Evolutionary conservation across 2,888 invertebrate genomes (phyloP).

Genomic region (Helicoverpa assulta): DNA sequence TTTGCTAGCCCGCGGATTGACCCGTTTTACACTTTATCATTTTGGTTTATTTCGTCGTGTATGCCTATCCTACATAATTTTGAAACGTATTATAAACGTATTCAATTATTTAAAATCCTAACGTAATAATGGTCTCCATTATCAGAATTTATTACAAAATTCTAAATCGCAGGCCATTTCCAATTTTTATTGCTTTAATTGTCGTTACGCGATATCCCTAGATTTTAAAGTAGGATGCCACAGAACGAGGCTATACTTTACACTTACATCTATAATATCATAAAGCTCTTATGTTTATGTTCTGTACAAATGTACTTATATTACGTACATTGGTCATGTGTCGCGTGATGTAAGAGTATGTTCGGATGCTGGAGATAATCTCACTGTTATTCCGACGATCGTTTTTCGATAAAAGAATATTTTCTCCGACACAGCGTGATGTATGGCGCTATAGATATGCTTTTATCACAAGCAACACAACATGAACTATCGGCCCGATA

Average conservation of each 20-base stretch:
- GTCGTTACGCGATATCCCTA: neutral
- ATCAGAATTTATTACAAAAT: slow-evolving; percentile 15
- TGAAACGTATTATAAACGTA: neutral
- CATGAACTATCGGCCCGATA: slow-evolving; percentile 5
- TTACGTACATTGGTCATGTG: neutral
- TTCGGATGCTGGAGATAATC: slow-evolving; percentile 20
- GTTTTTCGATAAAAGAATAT: slow-evolving; percentile 26
- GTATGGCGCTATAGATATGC: slow-evolving; percentile 12
- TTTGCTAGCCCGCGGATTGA: slow-evolving; percentile 9
- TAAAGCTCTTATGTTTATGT: neutral
- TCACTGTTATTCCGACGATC: slow-evolving; percentile 22
- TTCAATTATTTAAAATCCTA: slow-evolving; percentile 11
- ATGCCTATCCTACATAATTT: neutral
- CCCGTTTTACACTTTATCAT: slow-evolving; percentile 19
- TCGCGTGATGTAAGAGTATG: slow-evolving; percentile 15
- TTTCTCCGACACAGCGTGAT: slow-evolving; percentile 11
- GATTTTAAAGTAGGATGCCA: neutral
- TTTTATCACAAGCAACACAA: slow-evolving; percentile 12
- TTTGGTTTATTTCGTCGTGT: slow-evolving; percentile 4
- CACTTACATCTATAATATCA: neutral
- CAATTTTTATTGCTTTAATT: slow-evolving; percentile 18
- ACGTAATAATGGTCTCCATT: slow-evolving; percentile 10
- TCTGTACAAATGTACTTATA: neutral
- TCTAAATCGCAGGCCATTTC: slow-evolving; percentile 3
- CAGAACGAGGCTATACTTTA: too few relatives aligned